These are phyloP conservation scores for Romanogobio albipinnatus DNA, from an alignment of 2,113 vertebrate genomes.

Conservation along the genomic window DNA sequence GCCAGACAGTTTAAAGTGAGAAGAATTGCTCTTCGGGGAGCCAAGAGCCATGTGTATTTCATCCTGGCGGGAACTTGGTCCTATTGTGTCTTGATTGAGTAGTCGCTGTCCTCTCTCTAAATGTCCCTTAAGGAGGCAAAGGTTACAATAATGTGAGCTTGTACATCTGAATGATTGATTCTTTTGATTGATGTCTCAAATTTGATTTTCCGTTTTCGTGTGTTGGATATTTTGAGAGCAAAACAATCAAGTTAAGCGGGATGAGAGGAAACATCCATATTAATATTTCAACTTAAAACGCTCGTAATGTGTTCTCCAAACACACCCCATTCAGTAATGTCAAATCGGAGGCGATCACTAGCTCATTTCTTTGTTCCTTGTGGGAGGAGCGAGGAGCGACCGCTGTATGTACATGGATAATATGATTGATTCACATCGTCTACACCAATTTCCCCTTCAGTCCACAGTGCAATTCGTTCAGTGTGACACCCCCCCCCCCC, in stretches of 20 bases:
- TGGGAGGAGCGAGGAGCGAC: conserved; percentile 54
- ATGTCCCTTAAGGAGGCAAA: conserved; percentile 5
- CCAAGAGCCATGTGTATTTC: conserved; percentile 23
- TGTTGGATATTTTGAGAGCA: conserved; percentile 44
- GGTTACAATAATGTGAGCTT: conserved; percentile 44
- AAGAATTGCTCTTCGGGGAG: conserved; percentile 36
- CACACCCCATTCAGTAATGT: conserved; percentile 58
- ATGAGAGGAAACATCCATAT: conserved; percentile 57
- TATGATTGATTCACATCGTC: conserved; percentile 63
- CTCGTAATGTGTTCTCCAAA: conserved; percentile 56
- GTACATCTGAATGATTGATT: conserved; percentile 52
- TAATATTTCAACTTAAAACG: conserved; percentile 60
- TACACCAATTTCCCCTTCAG: conserved; percentile 53
- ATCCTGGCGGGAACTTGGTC: conserved; percentile 21
- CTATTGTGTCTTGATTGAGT: conserved; percentile 16
- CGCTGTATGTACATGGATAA: conserved; percentile 53
- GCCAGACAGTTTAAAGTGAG: conserved; percentile 52
- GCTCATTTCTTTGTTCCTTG: conserved; percentile 58
- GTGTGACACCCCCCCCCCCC: not conserved
- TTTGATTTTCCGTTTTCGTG: conserved; percentile 52
- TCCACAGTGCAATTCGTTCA: conserved; percentile 50
- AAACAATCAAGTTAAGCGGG: conserved; percentile 54
- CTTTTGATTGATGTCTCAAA: conserved; percentile 50
- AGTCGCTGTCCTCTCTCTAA: not conserved
- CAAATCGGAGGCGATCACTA: conserved; percentile 59